phyloP scores from a whole-genome alignment of 2,888 invertebrate species.

The Coenonympha glycerion region DNA sequence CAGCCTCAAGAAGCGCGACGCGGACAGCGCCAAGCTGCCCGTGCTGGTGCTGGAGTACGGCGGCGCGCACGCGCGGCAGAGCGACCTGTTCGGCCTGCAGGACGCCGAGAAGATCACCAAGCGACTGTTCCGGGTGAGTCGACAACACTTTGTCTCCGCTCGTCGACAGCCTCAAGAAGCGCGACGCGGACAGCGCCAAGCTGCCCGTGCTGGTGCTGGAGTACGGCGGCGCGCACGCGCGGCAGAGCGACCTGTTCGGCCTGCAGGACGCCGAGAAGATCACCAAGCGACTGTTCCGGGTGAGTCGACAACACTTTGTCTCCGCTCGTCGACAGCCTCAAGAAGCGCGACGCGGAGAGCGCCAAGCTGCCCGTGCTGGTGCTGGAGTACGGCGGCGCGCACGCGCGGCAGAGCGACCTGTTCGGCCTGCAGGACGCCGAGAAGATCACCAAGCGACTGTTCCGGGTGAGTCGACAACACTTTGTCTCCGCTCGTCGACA shows the following conservation, averaged over 20 bases:
- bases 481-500: conserved; percentile 84
- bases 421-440: conserved; percentile 89
- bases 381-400: conserved; percentile 90
- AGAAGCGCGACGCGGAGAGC: conserved; percentile 77
- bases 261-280: conserved; percentile 90
- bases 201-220: conserved; percentile 82
- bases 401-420: conserved; percentile 86
- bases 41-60: conserved; percentile 87
- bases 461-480: conserved; percentile 82
- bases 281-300: conserved; percentile 91
- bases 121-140: conserved; percentile 84
- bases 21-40: conserved; percentile 76
- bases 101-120: conserved; percentile 94
- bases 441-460: conserved; percentile 92
- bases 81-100: conserved; percentile 88
- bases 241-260: conserved; percentile 90
- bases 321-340: conserved; percentile 84
- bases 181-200: conserved; percentile 76
- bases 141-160: no score
- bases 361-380: conserved; percentile 79
- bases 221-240: conserved; percentile 88
- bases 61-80: conserved; percentile 86
- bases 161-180: conserved; percentile 81
- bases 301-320: no score
- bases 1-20: conserved; percentile 80